Conservation (phyloP, 1,140 invertebrate genomes). For the Olivierus martensii region DNA sequence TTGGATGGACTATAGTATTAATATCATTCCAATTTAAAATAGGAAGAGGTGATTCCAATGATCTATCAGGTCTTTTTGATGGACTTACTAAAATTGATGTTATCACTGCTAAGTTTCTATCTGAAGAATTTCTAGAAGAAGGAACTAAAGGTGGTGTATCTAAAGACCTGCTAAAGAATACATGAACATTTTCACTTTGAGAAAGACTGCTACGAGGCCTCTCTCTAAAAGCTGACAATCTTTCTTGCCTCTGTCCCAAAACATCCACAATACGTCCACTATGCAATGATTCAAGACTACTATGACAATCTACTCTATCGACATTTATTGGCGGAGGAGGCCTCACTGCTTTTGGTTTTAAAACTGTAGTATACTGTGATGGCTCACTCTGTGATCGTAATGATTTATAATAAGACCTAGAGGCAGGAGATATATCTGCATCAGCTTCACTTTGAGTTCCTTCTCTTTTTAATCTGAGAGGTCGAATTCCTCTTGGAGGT, state of each 20-base stretch:
- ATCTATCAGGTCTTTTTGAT: neutral
- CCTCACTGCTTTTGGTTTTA: constrained; percentile 19
- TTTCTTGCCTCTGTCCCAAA: constrained; percentile 13
- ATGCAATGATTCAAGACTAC: constrained; percentile 12
- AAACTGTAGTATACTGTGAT: constrained; percentile 16
- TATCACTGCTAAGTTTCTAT: neutral
- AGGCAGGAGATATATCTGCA: neutral
- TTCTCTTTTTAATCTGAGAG: neutral
- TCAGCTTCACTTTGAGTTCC: neutral
- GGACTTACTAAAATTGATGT: neutral
- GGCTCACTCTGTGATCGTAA: constrained; percentile 14
- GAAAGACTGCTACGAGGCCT: constrained; percentile 16
- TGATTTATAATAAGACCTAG: constrained; percentile 1
- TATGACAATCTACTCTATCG: constrained; percentile 6
- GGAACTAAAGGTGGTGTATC: constrained; percentile 14
- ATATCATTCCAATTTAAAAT: too few species aligned
- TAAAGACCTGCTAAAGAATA: constrained; percentile 18
- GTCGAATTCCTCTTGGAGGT: neutral
- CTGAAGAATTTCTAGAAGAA: neutral
- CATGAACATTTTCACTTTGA: constrained; percentile 13
- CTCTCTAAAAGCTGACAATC: constrained; percentile 17
- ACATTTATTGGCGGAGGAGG: constrained; percentile 9
- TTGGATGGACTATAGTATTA: too few species aligned
- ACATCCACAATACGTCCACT: constrained; percentile 12
- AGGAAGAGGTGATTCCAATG: neutral